Base-by-base conservation (phyloP, 2,797 vertebrate genomes). In the Megalops cyprinoides region DNA sequence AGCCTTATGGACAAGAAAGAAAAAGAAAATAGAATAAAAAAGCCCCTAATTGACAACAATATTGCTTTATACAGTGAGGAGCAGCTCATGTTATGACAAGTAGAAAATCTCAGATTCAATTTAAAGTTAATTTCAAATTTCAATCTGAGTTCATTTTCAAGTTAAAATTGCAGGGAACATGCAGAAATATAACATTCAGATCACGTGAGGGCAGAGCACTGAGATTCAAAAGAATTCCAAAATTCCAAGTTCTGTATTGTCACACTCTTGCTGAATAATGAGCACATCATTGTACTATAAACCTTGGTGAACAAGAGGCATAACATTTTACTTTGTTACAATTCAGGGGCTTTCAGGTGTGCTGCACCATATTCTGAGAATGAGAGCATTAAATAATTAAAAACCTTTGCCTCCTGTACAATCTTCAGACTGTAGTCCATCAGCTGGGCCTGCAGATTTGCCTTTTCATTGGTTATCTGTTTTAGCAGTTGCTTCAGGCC, bases 351-450 rank as follows among this genome's bases (percentile, higher is more conserved):
- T 48, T 37, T 31, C 23, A 23, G 56, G 60, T 20, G 28, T 78
- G 25, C 65, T 67, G 28, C 62, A 23, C 39, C 31, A 39, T 34
- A n/a, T 46, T n/a, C 67, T 67, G 44, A 77, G 31, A 34, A 49
- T 8, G 4, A 34, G 34, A 39, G n/a, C 0, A 42, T 10, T 69
- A 58, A 55, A 69, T 58, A 78, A 56, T 3, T 10, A 18, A 90
- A 88, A 85, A 98, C 96, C 96, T 97, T 97, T 88, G 92, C 88
- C 86, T 98, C 97, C 88, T 96, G 95, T 71, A 96, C 91, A 39
- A 95, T 89, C 79, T 89, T 89, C 83, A 95, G 90, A 42, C 91
- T 92, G 84, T 90, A 96, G 82, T 96, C 93, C 92, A 93, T 95
- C 81, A 97, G 90, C 80, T 97, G 94, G 84, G 85, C 92, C 86